phyloP scores from a whole-genome alignment of 2,888 invertebrate genomes.

The Aproaerema taeniolella region DNA sequence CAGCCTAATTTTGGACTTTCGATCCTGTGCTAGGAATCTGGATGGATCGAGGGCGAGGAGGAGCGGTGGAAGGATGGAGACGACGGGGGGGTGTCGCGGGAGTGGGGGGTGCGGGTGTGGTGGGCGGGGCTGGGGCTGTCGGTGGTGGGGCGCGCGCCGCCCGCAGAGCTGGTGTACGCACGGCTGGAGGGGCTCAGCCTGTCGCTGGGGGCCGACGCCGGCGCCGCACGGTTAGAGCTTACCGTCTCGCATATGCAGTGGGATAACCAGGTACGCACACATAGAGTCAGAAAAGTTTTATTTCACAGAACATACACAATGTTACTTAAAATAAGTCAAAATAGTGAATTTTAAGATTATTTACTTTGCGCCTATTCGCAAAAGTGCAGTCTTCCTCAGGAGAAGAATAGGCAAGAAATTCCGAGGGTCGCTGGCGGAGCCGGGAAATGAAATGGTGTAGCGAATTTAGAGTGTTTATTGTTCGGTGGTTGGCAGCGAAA shows the following conservation, averaged over 20 bases:
- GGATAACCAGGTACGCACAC: conserved; percentile 90
- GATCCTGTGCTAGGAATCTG: conserved; percentile 34
- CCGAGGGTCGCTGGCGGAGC: not conserved
- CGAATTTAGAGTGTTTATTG: too few relatives aligned
- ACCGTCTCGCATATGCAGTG: conserved; percentile 89
- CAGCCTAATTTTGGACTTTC: too few relatives aligned
- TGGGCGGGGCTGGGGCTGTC: conserved; percentile 86
- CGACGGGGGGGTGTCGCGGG: conserved; percentile 41
- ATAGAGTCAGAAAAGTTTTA: too few relatives aligned
- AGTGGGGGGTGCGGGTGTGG: conserved; percentile 79
- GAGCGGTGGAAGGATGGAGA: conserved; percentile 29
- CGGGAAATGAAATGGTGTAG: not conserved
- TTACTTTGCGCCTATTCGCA: too few relatives aligned
- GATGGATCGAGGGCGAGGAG: conserved; percentile 42
- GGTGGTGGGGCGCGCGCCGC: conserved; percentile 84
- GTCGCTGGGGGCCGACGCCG: conserved; percentile 55
- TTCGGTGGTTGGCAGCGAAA: too few relatives aligned
- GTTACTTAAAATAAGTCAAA: too few relatives aligned
- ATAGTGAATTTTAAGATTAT: not conserved
- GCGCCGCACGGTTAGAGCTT: conserved; percentile 80
- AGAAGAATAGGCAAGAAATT: too few relatives aligned
- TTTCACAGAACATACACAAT: too few relatives aligned
- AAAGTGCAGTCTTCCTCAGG: too few relatives aligned
- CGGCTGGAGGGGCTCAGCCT: conserved; percentile 80
- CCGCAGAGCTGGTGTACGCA: conserved; percentile 89